Evolutionary conservation across 2,888 invertebrate species (phyloP).

Genomic region (Tetramorium bicarinatum): DNA sequence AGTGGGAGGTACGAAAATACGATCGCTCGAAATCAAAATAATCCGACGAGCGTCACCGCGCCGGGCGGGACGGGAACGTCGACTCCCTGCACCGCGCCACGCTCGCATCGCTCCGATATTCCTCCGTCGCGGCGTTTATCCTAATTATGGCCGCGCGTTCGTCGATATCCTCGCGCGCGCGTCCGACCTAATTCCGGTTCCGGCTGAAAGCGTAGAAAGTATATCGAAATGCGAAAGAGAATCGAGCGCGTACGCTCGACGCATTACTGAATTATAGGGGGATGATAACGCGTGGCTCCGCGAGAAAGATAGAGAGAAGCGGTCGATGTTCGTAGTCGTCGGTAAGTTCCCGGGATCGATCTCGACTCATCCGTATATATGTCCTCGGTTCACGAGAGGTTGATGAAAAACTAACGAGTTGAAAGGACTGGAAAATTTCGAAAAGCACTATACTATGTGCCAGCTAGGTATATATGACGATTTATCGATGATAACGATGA

Average conservation of each 20-base stretch:
- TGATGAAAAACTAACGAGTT: not conserved
- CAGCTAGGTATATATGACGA: no score
- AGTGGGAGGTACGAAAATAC: conserved; percentile 5
- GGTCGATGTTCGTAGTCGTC: no score
- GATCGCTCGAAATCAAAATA: conserved; percentile 32
- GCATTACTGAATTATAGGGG: not conserved
- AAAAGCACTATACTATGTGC: not conserved
- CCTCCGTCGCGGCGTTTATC: conserved; percentile 31
- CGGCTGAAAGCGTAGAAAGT: conserved; percentile 8
- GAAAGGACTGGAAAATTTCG: not conserved
- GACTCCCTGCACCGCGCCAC: not conserved
- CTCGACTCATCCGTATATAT: not conserved
- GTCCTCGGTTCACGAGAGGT: not conserved
- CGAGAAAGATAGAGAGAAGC: not conserved
- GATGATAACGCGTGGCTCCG: not conserved
- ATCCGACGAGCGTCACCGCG: conserved; percentile 25
- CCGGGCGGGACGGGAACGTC: conserved; percentile 1
- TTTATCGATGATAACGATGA: no score
- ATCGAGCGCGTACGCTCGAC: not conserved
- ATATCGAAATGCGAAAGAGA: not conserved
- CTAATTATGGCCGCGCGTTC: conserved; percentile 53
- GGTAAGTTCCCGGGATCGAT: not conserved
- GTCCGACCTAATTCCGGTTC: conserved; percentile 70
- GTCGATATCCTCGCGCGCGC: conserved; percentile 65
- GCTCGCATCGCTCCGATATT: conserved; percentile 13